A percentile compares a stretch with the other conserved stretches of the same genome.
Evolutionary conservation across 2,888 invertebrate species (phyloP).

Genomic region (Noctua janthe): DNA sequence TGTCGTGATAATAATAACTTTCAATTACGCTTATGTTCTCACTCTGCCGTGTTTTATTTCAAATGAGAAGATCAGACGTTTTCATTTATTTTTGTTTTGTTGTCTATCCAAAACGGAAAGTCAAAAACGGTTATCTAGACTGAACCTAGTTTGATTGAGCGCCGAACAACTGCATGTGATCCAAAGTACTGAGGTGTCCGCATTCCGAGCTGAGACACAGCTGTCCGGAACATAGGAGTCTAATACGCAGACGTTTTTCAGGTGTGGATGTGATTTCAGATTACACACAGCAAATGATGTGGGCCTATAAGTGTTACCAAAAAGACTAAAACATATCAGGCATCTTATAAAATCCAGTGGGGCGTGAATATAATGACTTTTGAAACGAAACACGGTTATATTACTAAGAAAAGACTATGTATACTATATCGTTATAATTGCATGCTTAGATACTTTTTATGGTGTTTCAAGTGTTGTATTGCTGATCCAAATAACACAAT

Average conservation of each 20-base stretch:
- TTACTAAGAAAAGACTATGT: slow-evolving; percentile 57
- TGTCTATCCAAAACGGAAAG: slow-evolving; percentile 28
- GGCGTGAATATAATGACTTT: slow-evolving; percentile 57
- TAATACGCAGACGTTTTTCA: slow-evolving; percentile 62
- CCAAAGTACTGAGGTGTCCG: slow-evolving; percentile 16
- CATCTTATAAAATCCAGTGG: slow-evolving; percentile 56
- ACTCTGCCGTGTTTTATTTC: slow-evolving; percentile 64
- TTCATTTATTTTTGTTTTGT: slow-evolving; percentile 43
- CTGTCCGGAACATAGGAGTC: slow-evolving; percentile 39
- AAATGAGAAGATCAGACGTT: slow-evolving; percentile 43
- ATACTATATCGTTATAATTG: slow-evolving; percentile 65
- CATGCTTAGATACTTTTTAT: slow-evolving; percentile 70
- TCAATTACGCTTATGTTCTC: slow-evolving; percentile 59
- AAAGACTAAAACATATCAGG: slow-evolving; percentile 61
- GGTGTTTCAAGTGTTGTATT: slow-evolving; percentile 67
- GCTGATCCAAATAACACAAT: slow-evolving; percentile 77
- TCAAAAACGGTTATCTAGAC: slow-evolving; percentile 27
- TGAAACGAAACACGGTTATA: slow-evolving; percentile 66
- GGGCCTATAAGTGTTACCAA: slow-evolving; percentile 64
- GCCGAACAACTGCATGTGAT: slow-evolving; percentile 49
- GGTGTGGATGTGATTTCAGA: slow-evolving; percentile 63
- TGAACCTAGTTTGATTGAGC: slow-evolving; percentile 36
- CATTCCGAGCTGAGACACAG: slow-evolving; percentile 20
- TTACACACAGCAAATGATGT: slow-evolving; percentile 63
- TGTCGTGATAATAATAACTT: slow-evolving; percentile 62